Base-by-base conservation (phyloP, 1,140 invertebrate species). In the Pissodes strobi region DNA sequence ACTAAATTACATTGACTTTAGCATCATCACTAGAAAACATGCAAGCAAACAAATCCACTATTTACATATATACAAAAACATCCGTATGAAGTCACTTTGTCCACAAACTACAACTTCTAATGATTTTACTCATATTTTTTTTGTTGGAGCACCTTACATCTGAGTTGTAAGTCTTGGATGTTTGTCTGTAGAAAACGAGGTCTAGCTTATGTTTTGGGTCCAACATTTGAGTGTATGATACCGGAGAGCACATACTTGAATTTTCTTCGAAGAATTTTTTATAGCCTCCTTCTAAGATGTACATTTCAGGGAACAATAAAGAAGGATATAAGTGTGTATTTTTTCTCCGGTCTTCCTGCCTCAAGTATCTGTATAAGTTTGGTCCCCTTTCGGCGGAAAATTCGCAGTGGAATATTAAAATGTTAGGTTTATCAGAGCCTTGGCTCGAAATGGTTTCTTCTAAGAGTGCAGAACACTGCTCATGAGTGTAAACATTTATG, bases 371-470 rank as follows among this genome's bases (percentile, higher is more conserved):
- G 3, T 53, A 63, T 53, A 67, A 13, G 69, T 87, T 91, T 4
- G 97, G 97, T 23, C 92, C 97, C 41, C 97, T 83, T 79, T 98
- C 92, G 52, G 92, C 90, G 0, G 95, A 98, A 81, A 97, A 99
- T 82, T 99, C 97, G 79, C 97, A 99, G 76, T 99, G 97, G 75
- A 99, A 99, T 21, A 99, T 89, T 17, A 99, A 78, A 37, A 98
- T 89, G 37, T 86, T 80, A 87, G 88, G 25, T 79, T 74, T 4
- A 80, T 74, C 67, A 73, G 69, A 43, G 15, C 6, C 6, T n/a
- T n/a, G n/a, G n/a, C n/a, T 12, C 10, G 10, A 39, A 15, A 13
- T 5, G 3, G 18, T 21, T 23, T 64, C 45, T 58, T 65, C 55
- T 18, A 94, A 85, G 41, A 86, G 82, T 65, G 85, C 78, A 23